phyloP scores from a whole-genome alignment of 2,113 vertebrate genomes.

The Prunella fulvescens region DNA sequence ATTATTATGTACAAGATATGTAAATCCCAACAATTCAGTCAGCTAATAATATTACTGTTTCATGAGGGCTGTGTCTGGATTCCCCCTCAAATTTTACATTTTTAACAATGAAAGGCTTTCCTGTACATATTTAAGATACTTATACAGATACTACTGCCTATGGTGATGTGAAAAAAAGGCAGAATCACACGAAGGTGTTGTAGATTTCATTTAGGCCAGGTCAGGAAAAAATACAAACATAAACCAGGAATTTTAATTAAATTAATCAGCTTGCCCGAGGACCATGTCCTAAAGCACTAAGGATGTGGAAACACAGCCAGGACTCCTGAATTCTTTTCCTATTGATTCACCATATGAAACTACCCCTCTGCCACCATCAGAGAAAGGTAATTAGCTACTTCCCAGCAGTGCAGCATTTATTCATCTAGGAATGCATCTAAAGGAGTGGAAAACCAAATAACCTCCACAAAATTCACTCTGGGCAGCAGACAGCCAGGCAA shows the following conservation, averaged over 20 bases:
- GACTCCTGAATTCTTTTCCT: background rate
- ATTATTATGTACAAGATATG: background rate
- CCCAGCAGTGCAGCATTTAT: background rate
- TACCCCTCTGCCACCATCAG: rapidly evolving
- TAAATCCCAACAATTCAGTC: background rate
- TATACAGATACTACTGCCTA: background rate
- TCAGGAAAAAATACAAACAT: background rate
- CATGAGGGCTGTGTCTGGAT: background rate
- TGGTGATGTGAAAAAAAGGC: background rate
- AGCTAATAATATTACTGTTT: background rate
- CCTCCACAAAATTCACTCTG: background rate
- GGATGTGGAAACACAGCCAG: background rate
- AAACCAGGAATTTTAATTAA: background rate
- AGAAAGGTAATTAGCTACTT: background rate
- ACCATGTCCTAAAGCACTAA: background rate
- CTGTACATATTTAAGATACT: background rate
- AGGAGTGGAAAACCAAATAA: background rate
- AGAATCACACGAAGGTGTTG: background rate
- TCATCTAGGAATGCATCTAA: background rate
- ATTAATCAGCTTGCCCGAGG: background rate
- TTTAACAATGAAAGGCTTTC: background rate
- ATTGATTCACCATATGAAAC: background rate
- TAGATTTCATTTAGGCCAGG: background rate
- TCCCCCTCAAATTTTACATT: background rate
- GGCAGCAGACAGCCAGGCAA: background rate